A percentile compares a stretch with the other conserved stretches of the same genome.
Conservation (phyloP, 2,113 vertebrate species). For the Xiphophorus couchianus region DNA sequence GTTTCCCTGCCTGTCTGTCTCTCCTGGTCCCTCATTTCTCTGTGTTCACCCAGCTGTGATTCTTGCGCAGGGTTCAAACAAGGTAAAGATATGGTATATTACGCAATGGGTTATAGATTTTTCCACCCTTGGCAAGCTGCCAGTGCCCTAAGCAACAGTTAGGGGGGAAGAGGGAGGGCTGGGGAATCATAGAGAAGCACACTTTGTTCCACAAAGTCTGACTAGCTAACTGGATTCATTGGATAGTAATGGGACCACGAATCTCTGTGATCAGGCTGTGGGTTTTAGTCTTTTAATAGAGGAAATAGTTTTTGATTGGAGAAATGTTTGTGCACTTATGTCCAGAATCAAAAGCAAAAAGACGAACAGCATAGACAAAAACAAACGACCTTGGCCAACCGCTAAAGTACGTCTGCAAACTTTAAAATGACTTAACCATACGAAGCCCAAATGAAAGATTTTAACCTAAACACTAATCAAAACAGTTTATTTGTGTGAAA, state of each 20-base stretch:
- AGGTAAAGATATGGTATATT: slow-evolving; percentile 83
- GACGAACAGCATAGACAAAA: slow-evolving; percentile 36
- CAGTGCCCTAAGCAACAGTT: slow-evolving; percentile 54
- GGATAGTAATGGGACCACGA: slow-evolving; percentile 43
- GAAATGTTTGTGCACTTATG: neutral
- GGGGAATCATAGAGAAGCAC: slow-evolving; percentile 66
- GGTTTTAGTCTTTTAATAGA: neutral
- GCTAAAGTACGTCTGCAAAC: slow-evolving; percentile 25
- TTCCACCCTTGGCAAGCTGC: slow-evolving; percentile 76
- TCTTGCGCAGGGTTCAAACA: slow-evolving; percentile 75
- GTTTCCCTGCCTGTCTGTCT: neutral
- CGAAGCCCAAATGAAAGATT: neutral
- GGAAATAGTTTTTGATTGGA: neutral
- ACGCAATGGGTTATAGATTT: slow-evolving; percentile 82
- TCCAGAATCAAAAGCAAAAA: slow-evolving; percentile 8
- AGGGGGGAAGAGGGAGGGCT: slow-evolving; percentile 2
- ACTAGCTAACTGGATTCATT: slow-evolving; percentile 66
- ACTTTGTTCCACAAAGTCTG: slow-evolving; percentile 76
- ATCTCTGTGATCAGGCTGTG: slow-evolving; percentile 35
- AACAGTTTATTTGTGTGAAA: neutral
- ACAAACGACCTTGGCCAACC: slow-evolving; percentile 62
- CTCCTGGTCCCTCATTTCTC: slow-evolving; percentile 22
- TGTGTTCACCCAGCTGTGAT: slow-evolving; percentile 73
- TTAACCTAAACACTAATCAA: neutral
- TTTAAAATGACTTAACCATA: slow-evolving; percentile 5